Percentiles rank a stretch among this genome's conserved stretches.
Conservation (phyloP, 1,140 invertebrate species). For the Artemia franciscana region DNA sequence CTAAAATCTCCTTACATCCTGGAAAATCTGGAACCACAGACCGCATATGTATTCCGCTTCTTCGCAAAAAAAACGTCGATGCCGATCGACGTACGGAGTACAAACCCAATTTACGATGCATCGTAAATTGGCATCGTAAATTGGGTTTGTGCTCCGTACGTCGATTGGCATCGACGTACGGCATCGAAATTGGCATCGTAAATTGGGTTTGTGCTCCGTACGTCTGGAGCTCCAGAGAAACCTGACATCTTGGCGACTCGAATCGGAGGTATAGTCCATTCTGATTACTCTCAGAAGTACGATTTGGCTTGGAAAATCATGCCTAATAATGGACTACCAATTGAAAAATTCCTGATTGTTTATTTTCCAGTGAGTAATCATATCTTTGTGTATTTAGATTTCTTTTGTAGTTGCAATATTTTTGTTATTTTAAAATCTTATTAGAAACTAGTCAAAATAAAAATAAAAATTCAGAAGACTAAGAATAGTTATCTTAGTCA, state of each 20-base stretch:
- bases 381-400: too few relatives aligned
- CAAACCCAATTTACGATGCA: conserved; percentile 27
- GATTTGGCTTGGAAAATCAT: conserved; percentile 57
- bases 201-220: too few relatives aligned
- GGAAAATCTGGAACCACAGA: conserved; percentile 50
- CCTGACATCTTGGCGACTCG: conserved; percentile 25
- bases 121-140: too few relatives aligned
- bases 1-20: conserved; percentile 32
- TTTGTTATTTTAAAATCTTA: too few relatives aligned
- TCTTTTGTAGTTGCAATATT: too few relatives aligned
- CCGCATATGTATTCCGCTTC: conserved; percentile 59
- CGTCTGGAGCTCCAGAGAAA: conserved; percentile 22
- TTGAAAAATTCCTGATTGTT: conserved; percentile 52
- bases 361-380: conserved; percentile 45
- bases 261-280: conserved; percentile 18
- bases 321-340: conserved; percentile 63
- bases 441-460: too few relatives aligned
- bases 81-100: conserved; percentile 19
- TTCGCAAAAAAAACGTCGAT: conserved; percentile 59
- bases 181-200: too few relatives aligned
- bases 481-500: too few relatives aligned
- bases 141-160: too few relatives aligned
- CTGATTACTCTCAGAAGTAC: conserved; percentile 43
- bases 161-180: too few relatives aligned
- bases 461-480: too few relatives aligned